Percentiles rank a stretch among this genome's conserved stretches.
Evolutionary conservation across 2,113 vertebrate genomes (phyloP).

Genomic region (Ia io): DNA sequence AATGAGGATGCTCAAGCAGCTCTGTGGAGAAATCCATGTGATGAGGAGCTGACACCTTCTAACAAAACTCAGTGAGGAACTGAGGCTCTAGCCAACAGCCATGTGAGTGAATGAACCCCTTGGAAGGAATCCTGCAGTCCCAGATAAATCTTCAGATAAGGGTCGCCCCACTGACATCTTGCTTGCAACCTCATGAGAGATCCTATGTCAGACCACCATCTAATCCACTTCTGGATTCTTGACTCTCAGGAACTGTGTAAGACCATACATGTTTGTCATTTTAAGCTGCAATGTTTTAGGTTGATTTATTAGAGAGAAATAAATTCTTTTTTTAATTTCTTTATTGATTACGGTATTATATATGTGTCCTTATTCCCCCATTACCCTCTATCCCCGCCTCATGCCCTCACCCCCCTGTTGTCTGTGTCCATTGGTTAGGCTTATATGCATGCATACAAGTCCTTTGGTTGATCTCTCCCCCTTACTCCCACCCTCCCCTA

Average conservation of each 20-base stretch:
- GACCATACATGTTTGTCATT: not conserved
- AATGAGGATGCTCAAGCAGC: not conserved
- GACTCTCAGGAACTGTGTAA: not conserved
- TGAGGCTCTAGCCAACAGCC: not conserved
- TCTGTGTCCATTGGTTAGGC: too few relatives aligned
- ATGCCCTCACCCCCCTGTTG: too few relatives aligned
- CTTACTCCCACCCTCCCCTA: too few relatives aligned
- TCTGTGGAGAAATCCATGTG: not conserved
- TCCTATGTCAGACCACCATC: not conserved
- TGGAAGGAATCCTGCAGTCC: not conserved
- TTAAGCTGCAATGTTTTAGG: not conserved
- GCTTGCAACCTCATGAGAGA: not conserved
- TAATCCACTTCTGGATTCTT: not conserved
- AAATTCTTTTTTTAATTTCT: too few relatives aligned
- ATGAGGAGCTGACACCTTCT: not conserved
- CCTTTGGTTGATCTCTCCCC: too few relatives aligned
- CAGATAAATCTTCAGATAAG: not conserved
- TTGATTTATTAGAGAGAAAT: not conserved
- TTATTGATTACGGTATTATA: too few relatives aligned
- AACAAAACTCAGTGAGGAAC: not conserved
- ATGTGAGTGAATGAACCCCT: not conserved
- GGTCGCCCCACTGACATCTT: not conserved
- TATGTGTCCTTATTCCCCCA: too few relatives aligned
- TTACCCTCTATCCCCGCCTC: too few relatives aligned
- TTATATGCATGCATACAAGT: too few relatives aligned